Evolutionary conservation across 2,888 invertebrate genomes (phyloP).

Genomic region (Colostygia pectinataria): DNA sequence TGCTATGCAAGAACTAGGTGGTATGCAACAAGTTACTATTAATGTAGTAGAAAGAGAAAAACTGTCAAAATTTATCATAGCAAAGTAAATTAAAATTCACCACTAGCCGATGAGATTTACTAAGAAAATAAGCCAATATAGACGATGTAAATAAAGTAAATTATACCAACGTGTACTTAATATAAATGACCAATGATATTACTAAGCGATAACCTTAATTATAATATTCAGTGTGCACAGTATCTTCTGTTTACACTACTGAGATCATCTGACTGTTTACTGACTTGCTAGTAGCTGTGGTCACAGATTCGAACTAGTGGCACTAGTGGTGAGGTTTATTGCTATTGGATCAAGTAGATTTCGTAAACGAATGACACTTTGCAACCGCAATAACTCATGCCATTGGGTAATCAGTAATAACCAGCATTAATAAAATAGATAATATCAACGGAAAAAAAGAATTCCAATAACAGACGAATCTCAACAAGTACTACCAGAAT

Average conservation of each 20-base stretch:
- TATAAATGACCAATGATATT: no score
- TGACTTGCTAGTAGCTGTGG: constrained; percentile 6
- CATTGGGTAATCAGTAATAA: constrained; percentile 19
- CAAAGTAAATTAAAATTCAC: constrained; percentile 6
- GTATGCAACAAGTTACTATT: constrained; percentile 15
- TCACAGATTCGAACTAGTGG: constrained; percentile 17
- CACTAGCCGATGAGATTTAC: neutral
- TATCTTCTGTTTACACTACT: constrained; percentile 37
- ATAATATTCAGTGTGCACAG: constrained; percentile 13
- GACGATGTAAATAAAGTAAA: no score
- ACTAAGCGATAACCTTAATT: constrained; percentile 18
- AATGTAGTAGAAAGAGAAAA: constrained; percentile 18
- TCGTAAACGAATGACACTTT: constrained; percentile 23
- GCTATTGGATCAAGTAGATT: constrained; percentile 18
- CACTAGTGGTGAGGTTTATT: constrained; percentile 1
- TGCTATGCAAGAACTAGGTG: constrained; percentile 23
- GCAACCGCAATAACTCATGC: constrained; percentile 24
- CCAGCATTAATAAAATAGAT: no score
- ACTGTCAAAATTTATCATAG: neutral
- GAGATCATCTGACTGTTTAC: constrained; percentile 43
- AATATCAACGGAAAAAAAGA: neutral
- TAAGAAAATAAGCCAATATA: neutral
- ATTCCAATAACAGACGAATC: no score
- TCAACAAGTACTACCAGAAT: no score
- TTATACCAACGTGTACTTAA: no score